These are phyloP conservation scores for Phenganax subtilis DNA, from an alignment of 92 coral and sea anemone genomes.

Conservation along the genomic window DNA sequence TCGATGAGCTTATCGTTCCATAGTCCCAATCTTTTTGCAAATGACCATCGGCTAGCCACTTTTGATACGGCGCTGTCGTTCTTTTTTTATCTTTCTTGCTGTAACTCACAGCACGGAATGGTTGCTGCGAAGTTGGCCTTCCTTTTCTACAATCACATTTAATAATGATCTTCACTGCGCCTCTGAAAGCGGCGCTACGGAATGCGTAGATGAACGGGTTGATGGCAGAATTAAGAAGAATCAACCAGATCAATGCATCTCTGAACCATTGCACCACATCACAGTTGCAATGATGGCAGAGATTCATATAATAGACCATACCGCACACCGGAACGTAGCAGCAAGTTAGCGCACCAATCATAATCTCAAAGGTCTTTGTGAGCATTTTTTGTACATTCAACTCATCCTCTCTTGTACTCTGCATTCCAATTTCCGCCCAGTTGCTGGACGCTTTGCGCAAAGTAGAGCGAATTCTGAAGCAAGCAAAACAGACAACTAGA, in stretches of 20 bases:
- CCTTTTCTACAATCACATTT: conserved; percentile 6
- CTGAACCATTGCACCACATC: conserved; percentile 59
- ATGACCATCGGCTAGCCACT: too few relatives aligned
- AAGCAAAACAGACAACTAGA: not conserved
- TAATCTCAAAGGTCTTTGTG: conserved; percentile 59
- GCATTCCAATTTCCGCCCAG: not conserved
- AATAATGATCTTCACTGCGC: conserved; percentile 3
- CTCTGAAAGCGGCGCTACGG: not conserved
- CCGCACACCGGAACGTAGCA: conserved; percentile 61
- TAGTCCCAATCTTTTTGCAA: too few relatives aligned
- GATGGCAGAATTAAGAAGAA: conserved; percentile 63
- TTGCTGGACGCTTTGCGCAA: not conserved
- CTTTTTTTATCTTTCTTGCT: not conserved
- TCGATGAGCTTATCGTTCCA: too few relatives aligned
- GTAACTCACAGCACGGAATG: not conserved
- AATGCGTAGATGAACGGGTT: conserved; percentile 61
- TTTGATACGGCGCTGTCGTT: not conserved
- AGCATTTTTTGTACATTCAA: conserved; percentile 40
- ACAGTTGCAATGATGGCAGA: conserved; percentile 59
- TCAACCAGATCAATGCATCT: conserved; percentile 55
- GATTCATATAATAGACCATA: conserved; percentile 58
- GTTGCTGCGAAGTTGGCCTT: not conserved
- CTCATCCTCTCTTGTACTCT: not conserved
- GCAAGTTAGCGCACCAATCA: conserved; percentile 51
- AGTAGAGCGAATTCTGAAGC: not conserved